Percentiles rank a stretch among this genome's conserved stretches.
phyloP scores from a whole-genome alignment of 2,888 invertebrate species.

The Eurytoma californica region DNA sequence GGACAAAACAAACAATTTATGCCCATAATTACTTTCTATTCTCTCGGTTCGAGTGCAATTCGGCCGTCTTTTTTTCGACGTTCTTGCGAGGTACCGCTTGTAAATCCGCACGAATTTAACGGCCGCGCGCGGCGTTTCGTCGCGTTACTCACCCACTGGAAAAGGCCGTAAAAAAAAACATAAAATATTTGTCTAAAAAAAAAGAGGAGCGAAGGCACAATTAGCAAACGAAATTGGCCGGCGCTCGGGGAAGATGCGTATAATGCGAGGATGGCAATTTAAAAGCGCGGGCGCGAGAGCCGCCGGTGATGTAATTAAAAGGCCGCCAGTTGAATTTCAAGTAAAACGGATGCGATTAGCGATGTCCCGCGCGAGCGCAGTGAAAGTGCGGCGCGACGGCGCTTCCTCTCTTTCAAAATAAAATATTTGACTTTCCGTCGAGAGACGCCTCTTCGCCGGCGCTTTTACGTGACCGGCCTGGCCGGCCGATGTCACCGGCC shows the following conservation, averaged over 20 bases:
- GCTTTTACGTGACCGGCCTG: constrained; percentile 48
- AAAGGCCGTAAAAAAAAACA: constrained; percentile 5
- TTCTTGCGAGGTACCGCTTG: too few relatives aligned
- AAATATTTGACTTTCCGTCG: constrained; percentile 56
- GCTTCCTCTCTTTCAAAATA: constrained; percentile 68
- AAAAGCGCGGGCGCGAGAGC: neutral
- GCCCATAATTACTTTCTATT: constrained; percentile 25
- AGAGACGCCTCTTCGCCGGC: constrained; percentile 1
- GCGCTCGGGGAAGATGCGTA: neutral
- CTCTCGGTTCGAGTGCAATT: neutral
- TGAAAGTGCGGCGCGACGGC: constrained; percentile 58
- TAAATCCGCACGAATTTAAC: neutral
- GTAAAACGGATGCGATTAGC: constrained; percentile 43
- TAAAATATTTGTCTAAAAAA: constrained; percentile 31
- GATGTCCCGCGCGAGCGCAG: constrained; percentile 27
- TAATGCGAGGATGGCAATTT: neutral
- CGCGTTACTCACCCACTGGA: neutral
- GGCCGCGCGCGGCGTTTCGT: neutral
- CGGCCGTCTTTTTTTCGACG: too few relatives aligned
- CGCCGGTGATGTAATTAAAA: constrained; percentile 39
- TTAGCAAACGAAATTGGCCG: neutral
- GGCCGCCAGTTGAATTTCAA: constrained; percentile 42
- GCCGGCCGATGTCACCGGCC: constrained; percentile 35
- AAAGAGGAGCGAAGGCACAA: neutral
- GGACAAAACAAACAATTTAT: constrained; percentile 7